Conservation (phyloP, 2,797 vertebrate genomes). For the Clarias fuscus region DNA sequence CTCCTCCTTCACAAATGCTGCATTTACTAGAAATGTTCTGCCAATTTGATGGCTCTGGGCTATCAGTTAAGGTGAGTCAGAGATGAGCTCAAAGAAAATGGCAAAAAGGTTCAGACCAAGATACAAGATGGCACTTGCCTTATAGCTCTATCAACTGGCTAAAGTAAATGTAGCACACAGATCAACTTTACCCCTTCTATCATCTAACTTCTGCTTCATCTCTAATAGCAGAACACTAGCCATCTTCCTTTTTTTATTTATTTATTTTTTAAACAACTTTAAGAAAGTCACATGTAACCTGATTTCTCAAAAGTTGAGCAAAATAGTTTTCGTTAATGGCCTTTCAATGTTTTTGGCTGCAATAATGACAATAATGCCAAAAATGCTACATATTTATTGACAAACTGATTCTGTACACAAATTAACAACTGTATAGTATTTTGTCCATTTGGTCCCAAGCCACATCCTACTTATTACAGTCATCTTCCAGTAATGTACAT, state of each 20-base stretch:
- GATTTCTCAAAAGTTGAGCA: background rate
- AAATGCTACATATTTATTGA: background rate
- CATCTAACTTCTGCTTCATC: background rate
- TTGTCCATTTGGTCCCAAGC: background rate
- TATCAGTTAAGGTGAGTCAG: background rate
- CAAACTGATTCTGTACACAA: background rate
- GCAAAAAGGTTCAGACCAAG: background rate
- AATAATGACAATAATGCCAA: background rate
- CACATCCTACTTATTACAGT: background rate
- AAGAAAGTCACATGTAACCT: background rate
- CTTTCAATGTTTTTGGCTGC: background rate
- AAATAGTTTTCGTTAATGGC: background rate
- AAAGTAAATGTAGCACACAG: background rate
- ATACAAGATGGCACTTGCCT: background rate
- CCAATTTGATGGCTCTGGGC: background rate
- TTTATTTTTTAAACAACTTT: background rate
- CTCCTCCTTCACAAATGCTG: background rate
- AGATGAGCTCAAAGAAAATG: background rate
- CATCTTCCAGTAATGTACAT: background rate
- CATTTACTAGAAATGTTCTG: background rate
- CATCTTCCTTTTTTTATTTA: background rate
- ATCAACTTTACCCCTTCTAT: background rate
- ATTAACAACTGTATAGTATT: background rate
- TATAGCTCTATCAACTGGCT: background rate
- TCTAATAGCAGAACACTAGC: background rate